Evolutionary conservation across 2,888 invertebrate genomes (phyloP).

Genomic region (Horisme vitalbata): DNA sequence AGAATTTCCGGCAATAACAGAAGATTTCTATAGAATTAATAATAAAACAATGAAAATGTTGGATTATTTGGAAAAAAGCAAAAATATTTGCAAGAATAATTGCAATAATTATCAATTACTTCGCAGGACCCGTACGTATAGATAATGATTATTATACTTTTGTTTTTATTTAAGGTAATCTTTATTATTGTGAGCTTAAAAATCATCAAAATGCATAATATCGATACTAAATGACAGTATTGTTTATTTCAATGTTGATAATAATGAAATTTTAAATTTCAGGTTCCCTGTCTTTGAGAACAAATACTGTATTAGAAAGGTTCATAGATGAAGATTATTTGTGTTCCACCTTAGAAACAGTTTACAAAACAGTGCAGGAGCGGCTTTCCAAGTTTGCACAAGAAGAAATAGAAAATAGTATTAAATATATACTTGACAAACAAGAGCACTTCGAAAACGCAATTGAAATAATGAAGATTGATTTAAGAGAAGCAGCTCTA

Average conservation of each 20-base stretch:
- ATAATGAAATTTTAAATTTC: not conserved
- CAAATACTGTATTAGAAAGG: not conserved
- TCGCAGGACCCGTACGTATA: slow-evolving; percentile 3
- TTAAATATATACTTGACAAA: slow-evolving; percentile 35
- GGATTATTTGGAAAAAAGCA: slow-evolving; percentile 27
- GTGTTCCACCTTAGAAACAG: slow-evolving; percentile 41
- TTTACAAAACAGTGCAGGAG: slow-evolving; percentile 30
- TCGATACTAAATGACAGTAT: too few relatives aligned
- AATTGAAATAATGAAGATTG: not conserved
- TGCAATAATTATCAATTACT: slow-evolving; percentile 30
- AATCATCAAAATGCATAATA: too few relatives aligned
- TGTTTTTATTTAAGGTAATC: too few relatives aligned
- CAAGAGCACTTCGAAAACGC: not conserved
- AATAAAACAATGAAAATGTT: slow-evolving; percentile 22
- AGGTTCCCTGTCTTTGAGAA: not conserved
- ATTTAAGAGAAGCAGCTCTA: slow-evolving; percentile 36
- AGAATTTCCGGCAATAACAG: slow-evolving; percentile 25
- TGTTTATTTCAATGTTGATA: too few relatives aligned
- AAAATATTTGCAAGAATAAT: slow-evolving; percentile 41
- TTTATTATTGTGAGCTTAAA: too few relatives aligned
- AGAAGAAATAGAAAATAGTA: slow-evolving; percentile 18
- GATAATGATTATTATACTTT: not conserved
- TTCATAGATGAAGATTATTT: slow-evolving; percentile 25
- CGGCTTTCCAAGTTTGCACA: slow-evolving; percentile 28
- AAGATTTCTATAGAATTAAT: slow-evolving; percentile 23